Evolutionary conservation across 2,797 vertebrate species (phyloP).

Genomic region (Hydrophis major): DNA sequence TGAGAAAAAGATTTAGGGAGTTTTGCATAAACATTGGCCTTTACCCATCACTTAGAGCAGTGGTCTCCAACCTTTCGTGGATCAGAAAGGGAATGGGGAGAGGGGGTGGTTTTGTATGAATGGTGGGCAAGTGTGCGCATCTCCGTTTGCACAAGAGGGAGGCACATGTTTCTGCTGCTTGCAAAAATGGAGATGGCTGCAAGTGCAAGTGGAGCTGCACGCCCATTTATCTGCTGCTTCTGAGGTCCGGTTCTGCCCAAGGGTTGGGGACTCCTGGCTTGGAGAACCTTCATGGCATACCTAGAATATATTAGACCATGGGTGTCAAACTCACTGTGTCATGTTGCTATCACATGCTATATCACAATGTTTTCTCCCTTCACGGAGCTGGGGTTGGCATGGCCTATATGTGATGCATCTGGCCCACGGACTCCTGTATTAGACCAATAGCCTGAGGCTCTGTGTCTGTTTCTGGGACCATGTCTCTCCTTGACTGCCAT

Average conservation of each 20-base stretch:
- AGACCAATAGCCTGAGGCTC: background rate
- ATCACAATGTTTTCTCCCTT: too few relatives aligned
- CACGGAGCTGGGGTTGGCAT: too few relatives aligned
- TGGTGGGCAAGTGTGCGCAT: rapidly evolving
- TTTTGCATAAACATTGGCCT: background rate
- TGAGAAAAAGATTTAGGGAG: background rate
- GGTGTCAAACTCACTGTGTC: too few relatives aligned
- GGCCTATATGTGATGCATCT: too few relatives aligned
- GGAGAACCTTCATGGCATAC: background rate
- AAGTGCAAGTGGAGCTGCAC: background rate
- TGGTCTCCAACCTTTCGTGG: background rate
- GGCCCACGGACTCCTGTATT: background rate
- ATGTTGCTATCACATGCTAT: too few relatives aligned
- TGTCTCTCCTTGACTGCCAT: background rate
- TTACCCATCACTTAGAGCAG: background rate
- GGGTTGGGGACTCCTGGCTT: background rate
- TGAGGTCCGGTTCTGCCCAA: background rate
- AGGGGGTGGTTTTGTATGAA: background rate
- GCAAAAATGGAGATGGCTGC: background rate
- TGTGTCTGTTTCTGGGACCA: background rate
- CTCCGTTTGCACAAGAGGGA: background rate
- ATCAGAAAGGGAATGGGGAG: background rate
- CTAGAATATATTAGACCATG: background rate
- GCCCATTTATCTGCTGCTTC: background rate
- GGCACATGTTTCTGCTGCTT: background rate